Base-by-base conservation (phyloP, 30 jellyfish, hydroid and myxozoan species). In the Hydractinia symbiolongicarpus region DNA sequence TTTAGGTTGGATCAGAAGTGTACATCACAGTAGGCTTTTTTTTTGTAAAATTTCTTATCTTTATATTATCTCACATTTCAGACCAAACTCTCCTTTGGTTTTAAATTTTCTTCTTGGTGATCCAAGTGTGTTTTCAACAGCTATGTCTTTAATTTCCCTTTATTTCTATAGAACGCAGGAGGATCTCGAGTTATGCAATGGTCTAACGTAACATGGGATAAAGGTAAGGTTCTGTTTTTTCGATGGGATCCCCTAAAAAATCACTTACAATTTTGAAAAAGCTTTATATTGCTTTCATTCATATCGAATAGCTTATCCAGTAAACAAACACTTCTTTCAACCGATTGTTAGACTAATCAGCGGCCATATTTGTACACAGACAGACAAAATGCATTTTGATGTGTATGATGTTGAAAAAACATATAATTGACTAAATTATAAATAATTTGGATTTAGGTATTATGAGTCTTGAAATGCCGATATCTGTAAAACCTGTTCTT, bases 171-270 rank as follows among this genome's bases (percentile, higher is more conserved):
- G 89, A 81, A 90, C 72, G 94, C 97, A 53, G 44, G 87, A 73
- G 97, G 97, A 8, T 68, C 96, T 16, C 66, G 95, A 50, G 81
- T 90, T 66, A 68, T 76, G 74, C 97, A 90, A 67, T 90, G 97
- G 97, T 76, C 79, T 67, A 80, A 85, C 55, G 84, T 79, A 20
- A 87, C 61, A 9, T 79, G 80, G 4, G 87, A 57, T 9, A 20
- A 77, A 16, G 85, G 85, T 77, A 55, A 21, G 5, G 44, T 30
- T 30, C 44, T 30, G 44, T 30, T 30, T n/a, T n/a, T n/a, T n/a
- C n/a, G n/a, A n/a, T n/a, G n/a, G n/a, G n/a, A n/a, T n/a, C n/a
- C n/a, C n/a, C n/a, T n/a, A n/a, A n/a, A n/a, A n/a, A n/a, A n/a
- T n/a, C n/a, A n/a, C 19, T 16, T 3, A 11, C 19, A 58, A 58